phyloP scores from a whole-genome alignment of 2,113 vertebrate genomes.

The Notechis scutatus region DNA sequence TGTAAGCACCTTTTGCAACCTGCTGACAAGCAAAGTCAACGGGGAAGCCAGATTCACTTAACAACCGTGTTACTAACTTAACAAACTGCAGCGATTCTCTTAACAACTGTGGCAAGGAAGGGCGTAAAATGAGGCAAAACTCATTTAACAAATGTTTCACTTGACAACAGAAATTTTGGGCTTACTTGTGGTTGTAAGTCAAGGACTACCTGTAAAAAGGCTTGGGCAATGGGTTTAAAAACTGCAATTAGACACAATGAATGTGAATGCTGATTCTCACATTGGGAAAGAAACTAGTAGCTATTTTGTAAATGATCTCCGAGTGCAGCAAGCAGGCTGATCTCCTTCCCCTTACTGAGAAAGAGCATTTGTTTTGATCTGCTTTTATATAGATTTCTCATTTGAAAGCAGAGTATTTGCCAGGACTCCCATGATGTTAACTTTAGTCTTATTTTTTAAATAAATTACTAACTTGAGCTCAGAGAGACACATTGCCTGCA shows the following conservation, averaged over 20 bases:
- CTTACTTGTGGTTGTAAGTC: too few species aligned
- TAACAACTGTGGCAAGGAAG: too few species aligned
- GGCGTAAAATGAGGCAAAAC: too few species aligned
- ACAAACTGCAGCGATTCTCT: too few species aligned
- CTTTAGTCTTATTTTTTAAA: not conserved
- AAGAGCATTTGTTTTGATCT: not conserved
- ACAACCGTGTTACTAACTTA: too few species aligned
- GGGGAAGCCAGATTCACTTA: too few species aligned
- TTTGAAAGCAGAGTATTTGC: not conserved
- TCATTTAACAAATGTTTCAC: too few species aligned
- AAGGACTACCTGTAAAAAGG: not conserved
- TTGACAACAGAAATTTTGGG: too few species aligned
- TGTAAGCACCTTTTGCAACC: too few species aligned
- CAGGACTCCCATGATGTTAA: not conserved
- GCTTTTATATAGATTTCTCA: not conserved
- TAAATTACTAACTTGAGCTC: not conserved
- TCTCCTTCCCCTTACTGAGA: not conserved
- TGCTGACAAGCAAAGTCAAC: too few species aligned
- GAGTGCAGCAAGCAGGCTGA: not conserved
- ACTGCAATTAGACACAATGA: not conserved
- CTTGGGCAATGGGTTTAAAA: not conserved
- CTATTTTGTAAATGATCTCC: not conserved
- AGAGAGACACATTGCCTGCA: not conserved
- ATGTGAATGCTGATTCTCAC: not conserved
- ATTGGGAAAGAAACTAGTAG: not conserved